Evolutionary conservation across 2,113 vertebrate species (phyloP).

Genomic region (Bostrychus sinensis): DNA sequence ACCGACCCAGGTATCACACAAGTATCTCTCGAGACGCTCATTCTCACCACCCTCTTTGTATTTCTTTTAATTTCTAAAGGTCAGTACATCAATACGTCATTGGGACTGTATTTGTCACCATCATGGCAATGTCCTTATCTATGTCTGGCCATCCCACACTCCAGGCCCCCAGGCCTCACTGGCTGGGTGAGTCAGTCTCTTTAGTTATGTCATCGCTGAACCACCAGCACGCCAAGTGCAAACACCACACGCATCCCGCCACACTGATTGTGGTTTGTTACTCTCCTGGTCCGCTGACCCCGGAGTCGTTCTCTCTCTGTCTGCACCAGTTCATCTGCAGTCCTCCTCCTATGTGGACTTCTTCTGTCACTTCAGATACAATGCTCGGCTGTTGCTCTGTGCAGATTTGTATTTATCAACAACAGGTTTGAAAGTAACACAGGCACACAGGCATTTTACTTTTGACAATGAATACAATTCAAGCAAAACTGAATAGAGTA

Average conservation of each 20-base stretch:
- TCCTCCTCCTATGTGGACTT: neutral
- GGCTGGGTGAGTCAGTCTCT: neutral
- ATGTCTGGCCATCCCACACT: neutral
- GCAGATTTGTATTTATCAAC: no score
- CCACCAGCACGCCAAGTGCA: neutral
- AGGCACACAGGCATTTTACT: no score
- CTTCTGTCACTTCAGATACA: neutral
- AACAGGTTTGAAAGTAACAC: no score
- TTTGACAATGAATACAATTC: no score
- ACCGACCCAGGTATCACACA: constrained; percentile 5
- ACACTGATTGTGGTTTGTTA: constrained; percentile 17
- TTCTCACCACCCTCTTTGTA: neutral
- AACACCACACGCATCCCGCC: neutral
- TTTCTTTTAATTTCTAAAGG: neutral
- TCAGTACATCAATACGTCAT: neutral
- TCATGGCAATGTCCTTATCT: neutral
- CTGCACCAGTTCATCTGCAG: neutral
- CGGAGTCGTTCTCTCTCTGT: neutral
- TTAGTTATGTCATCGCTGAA: neutral
- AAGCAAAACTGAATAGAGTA: no score
- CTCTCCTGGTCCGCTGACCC: neutral
- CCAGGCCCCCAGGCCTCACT: neutral
- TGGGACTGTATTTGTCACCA: neutral
- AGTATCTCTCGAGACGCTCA: neutral
- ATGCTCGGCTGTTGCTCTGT: neutral